Conservation (phyloP, 2,888 invertebrate species). For the Himalopsyche anomala region DNA sequence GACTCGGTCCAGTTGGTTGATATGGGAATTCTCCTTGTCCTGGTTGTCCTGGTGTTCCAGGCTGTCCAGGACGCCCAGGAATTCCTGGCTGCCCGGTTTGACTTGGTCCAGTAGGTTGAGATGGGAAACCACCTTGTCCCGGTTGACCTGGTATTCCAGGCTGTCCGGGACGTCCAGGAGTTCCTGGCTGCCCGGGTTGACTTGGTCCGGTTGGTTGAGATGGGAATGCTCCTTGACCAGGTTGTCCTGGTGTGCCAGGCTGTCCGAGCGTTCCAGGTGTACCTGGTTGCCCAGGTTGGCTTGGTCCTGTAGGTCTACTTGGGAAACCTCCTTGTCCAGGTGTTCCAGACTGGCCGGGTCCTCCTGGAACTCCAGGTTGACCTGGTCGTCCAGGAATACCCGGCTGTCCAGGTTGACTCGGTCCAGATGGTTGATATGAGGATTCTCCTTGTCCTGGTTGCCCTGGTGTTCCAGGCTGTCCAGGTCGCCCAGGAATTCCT, state of each 20-base stretch:
- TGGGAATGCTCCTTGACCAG: constrained; percentile 58
- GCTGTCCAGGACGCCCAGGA: constrained; percentile 67
- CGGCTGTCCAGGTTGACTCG: constrained; percentile 61
- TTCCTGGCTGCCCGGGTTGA: neutral
- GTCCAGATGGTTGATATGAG: constrained; percentile 65
- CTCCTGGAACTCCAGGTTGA: constrained; percentile 40
- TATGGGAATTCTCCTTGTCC: constrained; percentile 4
- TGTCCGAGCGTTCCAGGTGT: constrained; percentile 62
- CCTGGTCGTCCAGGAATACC: constrained; percentile 62
- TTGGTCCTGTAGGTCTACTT: constrained; percentile 59
- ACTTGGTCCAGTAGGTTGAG: constrained; percentile 53
- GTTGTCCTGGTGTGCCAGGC: no score
- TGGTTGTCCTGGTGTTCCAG: constrained; percentile 16
- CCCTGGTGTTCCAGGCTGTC: constrained; percentile 59
- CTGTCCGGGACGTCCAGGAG: constrained; percentile 46
- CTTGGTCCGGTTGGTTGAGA: constrained; percentile 54
- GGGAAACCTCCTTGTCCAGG: constrained; percentile 64
- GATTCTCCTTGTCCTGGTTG: neutral
- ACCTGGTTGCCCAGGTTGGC: constrained; percentile 66
- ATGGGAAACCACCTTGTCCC: constrained; percentile 61
- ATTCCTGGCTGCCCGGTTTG: constrained; percentile 55
- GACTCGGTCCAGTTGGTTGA: neutral
- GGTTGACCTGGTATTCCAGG: constrained; percentile 48
- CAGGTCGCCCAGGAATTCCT: constrained; percentile 63
- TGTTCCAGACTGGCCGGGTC: constrained; percentile 59